Evolutionary conservation across 2,888 invertebrate genomes (phyloP).

Genomic region (Yponomeuta evonymella): DNA sequence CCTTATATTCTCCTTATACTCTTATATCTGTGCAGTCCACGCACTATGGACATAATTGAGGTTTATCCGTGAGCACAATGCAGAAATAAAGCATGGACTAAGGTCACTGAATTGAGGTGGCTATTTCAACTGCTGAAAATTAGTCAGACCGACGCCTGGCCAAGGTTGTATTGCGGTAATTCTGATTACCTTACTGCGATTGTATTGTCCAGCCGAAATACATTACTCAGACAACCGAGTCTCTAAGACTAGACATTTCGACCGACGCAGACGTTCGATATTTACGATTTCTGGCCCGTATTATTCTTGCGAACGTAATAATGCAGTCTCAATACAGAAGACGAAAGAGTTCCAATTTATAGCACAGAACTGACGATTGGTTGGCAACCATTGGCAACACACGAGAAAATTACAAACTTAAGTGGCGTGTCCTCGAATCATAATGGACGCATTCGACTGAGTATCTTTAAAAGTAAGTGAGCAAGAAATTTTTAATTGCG

Average conservation of each 20-base stretch:
- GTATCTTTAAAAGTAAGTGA: background rate
- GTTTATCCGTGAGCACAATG: background rate
- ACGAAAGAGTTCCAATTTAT: background rate
- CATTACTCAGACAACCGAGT: background rate
- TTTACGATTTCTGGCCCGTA: background rate
- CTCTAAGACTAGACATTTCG: background rate
- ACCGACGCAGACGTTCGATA: background rate
- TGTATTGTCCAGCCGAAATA: background rate
- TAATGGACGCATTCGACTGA: background rate
- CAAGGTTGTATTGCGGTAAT: background rate
- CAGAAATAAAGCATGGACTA: background rate
- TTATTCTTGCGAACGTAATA: background rate
- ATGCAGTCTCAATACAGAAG: background rate
- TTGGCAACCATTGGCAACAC: background rate
- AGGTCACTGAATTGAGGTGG: background rate
- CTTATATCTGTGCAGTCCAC: background rate
- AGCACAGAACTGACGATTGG: background rate
- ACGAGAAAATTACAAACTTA: background rate
- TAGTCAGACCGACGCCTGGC: background rate
- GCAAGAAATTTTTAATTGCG: background rate
- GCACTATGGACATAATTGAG: background rate
- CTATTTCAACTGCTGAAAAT: background rate
- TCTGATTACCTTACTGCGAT: background rate
- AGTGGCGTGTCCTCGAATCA: constrained; percentile 8
- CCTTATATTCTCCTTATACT: background rate